phyloP scores from a whole-genome alignment of 92 coral and sea anemone genomes.

The Pocillopora grandis region DNA sequence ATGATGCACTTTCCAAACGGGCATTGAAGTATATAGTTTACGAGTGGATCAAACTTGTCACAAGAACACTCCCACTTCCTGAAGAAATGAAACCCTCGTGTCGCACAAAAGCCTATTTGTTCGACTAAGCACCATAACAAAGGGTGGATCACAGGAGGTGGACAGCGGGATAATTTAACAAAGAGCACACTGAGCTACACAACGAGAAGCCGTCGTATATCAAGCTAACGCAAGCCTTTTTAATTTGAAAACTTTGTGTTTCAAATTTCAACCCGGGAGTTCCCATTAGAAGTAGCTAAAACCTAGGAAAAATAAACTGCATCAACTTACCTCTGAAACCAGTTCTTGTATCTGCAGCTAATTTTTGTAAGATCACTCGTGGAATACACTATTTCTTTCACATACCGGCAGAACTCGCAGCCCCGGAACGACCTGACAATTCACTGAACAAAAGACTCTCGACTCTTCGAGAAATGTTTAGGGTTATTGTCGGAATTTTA shows the following conservation, averaged over 20 bases:
- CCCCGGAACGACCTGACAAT: slow-evolving; percentile 19
- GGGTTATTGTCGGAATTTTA: not conserved
- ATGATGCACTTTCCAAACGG: not conserved
- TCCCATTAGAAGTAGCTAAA: not conserved
- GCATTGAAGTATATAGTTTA: too few species aligned
- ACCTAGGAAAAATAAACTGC: not conserved
- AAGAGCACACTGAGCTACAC: too few species aligned
- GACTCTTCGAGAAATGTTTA: not conserved
- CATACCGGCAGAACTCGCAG: slow-evolving; percentile 33
- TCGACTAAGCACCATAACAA: slow-evolving; percentile 5
- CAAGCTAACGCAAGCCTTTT: too few species aligned
- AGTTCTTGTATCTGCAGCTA: not conserved
- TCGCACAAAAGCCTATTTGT: too few species aligned
- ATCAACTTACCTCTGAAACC: slow-evolving; percentile 31
- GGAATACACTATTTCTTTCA: slow-evolving; percentile 25
- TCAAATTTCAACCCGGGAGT: too few species aligned
- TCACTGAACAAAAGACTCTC: not conserved
- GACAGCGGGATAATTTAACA: too few species aligned
- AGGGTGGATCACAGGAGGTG: not conserved
- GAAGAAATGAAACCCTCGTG: too few species aligned
- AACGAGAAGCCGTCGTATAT: too few species aligned
- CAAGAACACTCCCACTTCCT: not conserved
- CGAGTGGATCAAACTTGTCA: not conserved
- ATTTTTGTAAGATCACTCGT: not conserved
- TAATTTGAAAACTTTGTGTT: not conserved